Evolutionary conservation across 2,888 invertebrate genomes (phyloP), one percentile per base, ranked within the genome.

Genomic region (Apomyelois bistriatella): DNA sequence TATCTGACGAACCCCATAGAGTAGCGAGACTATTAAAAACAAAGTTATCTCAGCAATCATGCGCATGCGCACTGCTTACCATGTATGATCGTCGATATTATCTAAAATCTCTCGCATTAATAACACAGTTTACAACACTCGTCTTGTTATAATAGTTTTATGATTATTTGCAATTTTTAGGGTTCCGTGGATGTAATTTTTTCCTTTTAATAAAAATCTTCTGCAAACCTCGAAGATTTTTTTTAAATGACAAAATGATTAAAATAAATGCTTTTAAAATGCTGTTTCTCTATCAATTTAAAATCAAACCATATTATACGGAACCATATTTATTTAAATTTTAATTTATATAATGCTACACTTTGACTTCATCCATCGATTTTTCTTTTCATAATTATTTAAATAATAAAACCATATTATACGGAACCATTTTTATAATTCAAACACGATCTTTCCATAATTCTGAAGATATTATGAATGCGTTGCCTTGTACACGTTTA

Each of bases 101-200:
- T 38, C 38, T 38, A 38, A 6, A 38, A 22, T 22, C 22, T 28
- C 42, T 28, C 42, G 42, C 10, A 43, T 28, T 43, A 43, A 43
- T 43, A 12, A 30, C 8, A 15, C 30, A 50, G 9, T 30, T 40
- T 50, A 41, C 40, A 30, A 15, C 50, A 9, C 30, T 15, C 12
- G n/a, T 12, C 13, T 22, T 40, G 50, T 4, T 40, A 28, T 40
- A 28, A 43, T 43, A 38, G 17, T 35, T 37, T 35, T 9, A 48
- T 37, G 49, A 8, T n/a, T 37, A 13, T 17, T 12, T 40, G 40
- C 50, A 22, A 41, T 40, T 30, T 38, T 41, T 48, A 37, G 48
- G 37, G 48, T 32, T 48, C 48, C 22, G 22, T 22, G 2, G 22
- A 22, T 22, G 22, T 5, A 22, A 22, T 22, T 2, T n/a, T n/a